Evolutionary conservation across 2,797 vertebrate species (phyloP), one percentile per base, ranked within the genome.

Genomic region (Mallotus villosus): DNA sequence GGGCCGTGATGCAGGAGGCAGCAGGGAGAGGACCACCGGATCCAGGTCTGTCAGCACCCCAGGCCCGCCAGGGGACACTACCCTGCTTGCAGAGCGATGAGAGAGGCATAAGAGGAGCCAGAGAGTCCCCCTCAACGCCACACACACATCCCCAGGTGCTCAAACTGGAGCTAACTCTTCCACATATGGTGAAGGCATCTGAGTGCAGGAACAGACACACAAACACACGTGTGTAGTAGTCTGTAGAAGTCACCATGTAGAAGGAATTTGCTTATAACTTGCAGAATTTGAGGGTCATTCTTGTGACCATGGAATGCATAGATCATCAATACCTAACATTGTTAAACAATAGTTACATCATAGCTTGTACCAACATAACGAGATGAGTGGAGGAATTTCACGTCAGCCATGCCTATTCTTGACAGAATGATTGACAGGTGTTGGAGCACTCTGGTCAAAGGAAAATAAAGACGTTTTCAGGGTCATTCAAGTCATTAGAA

Each of bases 381-480:
- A 46, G 12, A 46, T 46, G 41, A 8, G 11, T 46, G 41, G 41
- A 14, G 11, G 29, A 34, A 21, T 27, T 25, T n/a, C 29, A 19
- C 24, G 27, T 78, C 81, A 86, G 86, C 76, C 34, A 76, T 82
- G 9, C 19, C 63, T 58, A 34, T 63, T 77, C 65, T n/a, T 25
- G 70, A 63, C 57, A 65, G 80, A 83, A 89, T 86, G 86, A 89
- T 81, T 88, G 88, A 89, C 89, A 89, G 86, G 79, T 86, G 85
- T 9, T 85, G 79, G 82, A 81, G 82, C 76, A 73, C 67, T 0
- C 67, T 27, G 82, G 82, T 81, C 74, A 53, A 69, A 12, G 21
- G 69, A 5, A 74, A 41, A 76, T 70, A 59, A 69, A 62, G 66
- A 58, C 41, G 67, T 55, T 34, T 66, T 68, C 57, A 12, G 70